Evolutionary conservation across 2,888 invertebrate species (phyloP).

Genomic region (Amitus sp.): DNA sequence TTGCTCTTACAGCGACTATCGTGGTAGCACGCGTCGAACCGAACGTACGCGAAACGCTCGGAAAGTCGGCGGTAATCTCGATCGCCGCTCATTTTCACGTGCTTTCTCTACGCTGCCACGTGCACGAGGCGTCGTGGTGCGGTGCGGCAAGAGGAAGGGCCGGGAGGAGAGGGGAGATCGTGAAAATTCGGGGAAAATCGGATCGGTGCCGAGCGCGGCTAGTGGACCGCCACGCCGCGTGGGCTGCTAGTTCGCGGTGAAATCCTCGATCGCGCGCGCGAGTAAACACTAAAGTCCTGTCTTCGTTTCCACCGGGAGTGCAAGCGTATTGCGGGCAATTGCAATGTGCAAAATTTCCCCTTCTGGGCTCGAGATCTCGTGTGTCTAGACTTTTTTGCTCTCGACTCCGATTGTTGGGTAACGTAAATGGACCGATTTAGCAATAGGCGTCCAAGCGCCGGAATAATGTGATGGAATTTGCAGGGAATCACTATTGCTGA

Average conservation of each 20-base stretch:
- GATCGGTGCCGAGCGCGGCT: conserved; percentile 6
- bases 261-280: conserved; percentile 18
- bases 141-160: background rate
- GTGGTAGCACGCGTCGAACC: conserved; percentile 48
- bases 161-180: conserved; percentile 7
- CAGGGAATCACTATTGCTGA: no score
- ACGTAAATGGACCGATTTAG: conserved; percentile 4
- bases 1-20: conserved; percentile 55
- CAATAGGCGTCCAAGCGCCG: background rate
- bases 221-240: conserved; percentile 2
- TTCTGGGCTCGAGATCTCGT: no score
- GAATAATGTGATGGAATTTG: background rate
- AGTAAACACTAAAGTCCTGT: conserved; percentile 7
- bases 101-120: conserved; percentile 14
- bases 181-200: conserved; percentile 16
- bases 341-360: background rate
- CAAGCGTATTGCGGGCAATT: conserved; percentile 1
- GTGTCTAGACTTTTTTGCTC: background rate
- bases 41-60: background rate
- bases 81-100: conserved; percentile 2
- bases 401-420: background rate
- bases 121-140: conserved; percentile 1
- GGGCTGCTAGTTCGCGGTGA: conserved; percentile 7
- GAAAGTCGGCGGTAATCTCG: background rate
- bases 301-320: background rate